Conservation (phyloP, 2,113 vertebrate genomes). For the Phycodurus eques region DNA sequence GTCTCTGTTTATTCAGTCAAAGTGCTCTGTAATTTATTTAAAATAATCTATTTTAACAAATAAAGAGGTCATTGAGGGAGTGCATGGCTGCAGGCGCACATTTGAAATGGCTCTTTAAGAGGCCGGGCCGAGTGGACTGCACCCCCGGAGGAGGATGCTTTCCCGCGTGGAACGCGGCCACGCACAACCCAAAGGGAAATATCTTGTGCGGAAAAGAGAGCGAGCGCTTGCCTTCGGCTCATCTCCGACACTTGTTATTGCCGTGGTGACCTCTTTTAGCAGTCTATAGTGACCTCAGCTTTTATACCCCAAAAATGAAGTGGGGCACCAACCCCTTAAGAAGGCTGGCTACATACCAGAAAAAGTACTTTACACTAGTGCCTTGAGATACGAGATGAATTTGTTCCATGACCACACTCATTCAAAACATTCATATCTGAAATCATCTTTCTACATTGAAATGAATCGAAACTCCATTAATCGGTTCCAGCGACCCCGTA, state of each 20-base stretch:
- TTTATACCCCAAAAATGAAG: background rate
- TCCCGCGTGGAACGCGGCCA: slow-evolving; percentile 55
- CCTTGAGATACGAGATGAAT: too few species aligned
- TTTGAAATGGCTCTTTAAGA: slow-evolving; percentile 87
- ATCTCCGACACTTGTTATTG: slow-evolving; percentile 19
- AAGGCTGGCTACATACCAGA: background rate
- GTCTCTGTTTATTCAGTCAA: slow-evolving; percentile 98
- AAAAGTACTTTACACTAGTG: background rate
- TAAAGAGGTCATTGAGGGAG: slow-evolving; percentile 97
- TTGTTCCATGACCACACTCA: too few species aligned
- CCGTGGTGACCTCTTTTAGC: background rate
- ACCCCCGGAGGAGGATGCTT: slow-evolving; percentile 51
- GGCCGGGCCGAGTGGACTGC: slow-evolving; percentile 78
- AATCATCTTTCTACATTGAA: too few species aligned
- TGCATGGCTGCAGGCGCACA: slow-evolving; percentile 82
- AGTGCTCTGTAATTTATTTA: slow-evolving; percentile 99
- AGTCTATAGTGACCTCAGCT: background rate
- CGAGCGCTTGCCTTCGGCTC: slow-evolving; percentile 46
- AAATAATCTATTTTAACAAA: slow-evolving; percentile 99
- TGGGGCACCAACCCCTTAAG: background rate
- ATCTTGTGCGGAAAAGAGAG: slow-evolving; percentile 52
- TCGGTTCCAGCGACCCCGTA: too few species aligned
- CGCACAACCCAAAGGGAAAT: slow-evolving; percentile 74
- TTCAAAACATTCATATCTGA: too few species aligned
- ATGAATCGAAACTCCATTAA: too few species aligned